These are phyloP conservation scores for Melanerpes aurifrons DNA, from an alignment of 2,113 vertebrate species.

Conservation along the genomic window DNA sequence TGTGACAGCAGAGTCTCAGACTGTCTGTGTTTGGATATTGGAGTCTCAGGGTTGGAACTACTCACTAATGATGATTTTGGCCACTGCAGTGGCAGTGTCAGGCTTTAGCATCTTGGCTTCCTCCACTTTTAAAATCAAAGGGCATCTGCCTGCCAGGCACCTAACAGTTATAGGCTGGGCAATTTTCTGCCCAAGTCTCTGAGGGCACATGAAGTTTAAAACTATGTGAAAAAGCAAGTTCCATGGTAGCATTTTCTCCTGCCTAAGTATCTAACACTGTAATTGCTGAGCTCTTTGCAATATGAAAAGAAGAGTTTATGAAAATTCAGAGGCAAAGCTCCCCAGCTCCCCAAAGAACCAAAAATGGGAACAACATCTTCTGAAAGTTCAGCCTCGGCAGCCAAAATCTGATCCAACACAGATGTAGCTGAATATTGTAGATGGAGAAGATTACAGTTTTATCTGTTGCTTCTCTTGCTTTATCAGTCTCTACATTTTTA, in stretches of 20 bases:
- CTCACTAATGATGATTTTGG: neutral
- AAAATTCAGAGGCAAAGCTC: constrained; percentile 28
- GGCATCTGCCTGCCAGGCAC: neutral
- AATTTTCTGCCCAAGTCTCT: neutral
- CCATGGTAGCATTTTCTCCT: neutral
- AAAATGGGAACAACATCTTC: constrained; percentile 46
- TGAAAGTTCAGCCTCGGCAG: constrained; percentile 50
- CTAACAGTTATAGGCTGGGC: neutral
- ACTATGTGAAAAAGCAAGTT: neutral
- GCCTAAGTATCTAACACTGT: neutral
- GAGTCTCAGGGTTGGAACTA: neutral
- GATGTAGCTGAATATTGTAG: constrained; percentile 30
- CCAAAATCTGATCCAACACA: constrained; percentile 66
- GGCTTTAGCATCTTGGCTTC: neutral
- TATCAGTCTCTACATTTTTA: constrained; percentile 54
- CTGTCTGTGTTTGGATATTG: neutral
- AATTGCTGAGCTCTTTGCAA: neutral
- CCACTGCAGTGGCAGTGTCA: neutral
- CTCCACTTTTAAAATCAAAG: neutral
- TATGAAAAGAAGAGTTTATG: neutral
- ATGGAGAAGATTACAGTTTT: constrained; percentile 11
- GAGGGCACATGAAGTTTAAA: neutral
- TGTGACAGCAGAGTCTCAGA: neutral
- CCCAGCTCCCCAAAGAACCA: constrained; percentile 36
- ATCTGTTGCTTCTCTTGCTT: constrained; percentile 30